Conservation (phyloP, 2,797 vertebrate species). For the Hirundo rustica region DNA sequence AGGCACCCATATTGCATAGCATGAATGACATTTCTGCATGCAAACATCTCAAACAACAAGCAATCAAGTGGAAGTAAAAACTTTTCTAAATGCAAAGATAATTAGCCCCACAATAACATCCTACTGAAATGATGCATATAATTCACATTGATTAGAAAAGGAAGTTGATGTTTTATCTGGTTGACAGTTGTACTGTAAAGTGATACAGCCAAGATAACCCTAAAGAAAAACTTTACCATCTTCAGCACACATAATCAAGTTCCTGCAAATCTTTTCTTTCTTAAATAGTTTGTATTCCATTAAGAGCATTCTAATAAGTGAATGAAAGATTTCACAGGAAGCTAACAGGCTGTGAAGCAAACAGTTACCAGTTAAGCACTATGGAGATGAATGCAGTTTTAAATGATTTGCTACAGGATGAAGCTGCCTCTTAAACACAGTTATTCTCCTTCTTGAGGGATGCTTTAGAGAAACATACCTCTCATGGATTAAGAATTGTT, state of each 20-base stretch:
- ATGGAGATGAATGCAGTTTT: background rate
- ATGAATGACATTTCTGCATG: background rate
- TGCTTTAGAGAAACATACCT: background rate
- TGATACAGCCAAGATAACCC: background rate
- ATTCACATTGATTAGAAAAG: background rate
- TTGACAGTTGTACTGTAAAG: background rate
- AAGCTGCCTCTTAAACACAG: background rate
- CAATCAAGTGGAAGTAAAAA: background rate
- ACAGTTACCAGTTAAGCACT: background rate
- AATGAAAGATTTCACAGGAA: background rate
- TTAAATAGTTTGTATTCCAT: background rate
- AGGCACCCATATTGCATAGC: background rate
- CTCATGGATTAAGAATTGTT: background rate
- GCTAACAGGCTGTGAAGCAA: background rate
- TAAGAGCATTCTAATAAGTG: background rate
- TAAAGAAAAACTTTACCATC: background rate
- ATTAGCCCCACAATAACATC: background rate
- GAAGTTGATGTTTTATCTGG: background rate
- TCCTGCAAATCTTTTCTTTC: background rate
- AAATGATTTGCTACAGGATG: background rate
- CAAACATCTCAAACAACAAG: background rate
- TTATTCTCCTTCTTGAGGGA: background rate
- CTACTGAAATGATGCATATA: conserved; percentile 13
- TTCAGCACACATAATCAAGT: background rate
- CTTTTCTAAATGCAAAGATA: background rate